Conservation (phyloP, 2,797 vertebrate genomes). For the Sus cebifrons region DNA sequence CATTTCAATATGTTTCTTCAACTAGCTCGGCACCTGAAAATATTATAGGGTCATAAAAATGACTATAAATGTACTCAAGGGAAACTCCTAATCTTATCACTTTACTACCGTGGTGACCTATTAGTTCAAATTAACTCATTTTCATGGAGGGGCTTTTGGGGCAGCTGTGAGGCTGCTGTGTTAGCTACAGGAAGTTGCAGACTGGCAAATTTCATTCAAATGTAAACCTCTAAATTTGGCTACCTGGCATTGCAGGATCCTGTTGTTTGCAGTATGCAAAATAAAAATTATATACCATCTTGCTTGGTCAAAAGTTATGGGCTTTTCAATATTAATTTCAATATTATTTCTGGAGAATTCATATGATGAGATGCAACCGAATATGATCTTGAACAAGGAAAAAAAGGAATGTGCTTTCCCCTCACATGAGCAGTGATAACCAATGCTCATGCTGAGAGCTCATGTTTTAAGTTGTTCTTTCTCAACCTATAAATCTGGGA, state of each 20-base stretch:
- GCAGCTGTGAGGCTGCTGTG: conserved; percentile 91
- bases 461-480: not conserved
- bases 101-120: conserved; percentile 75
- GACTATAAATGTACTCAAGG: conserved; percentile 72
- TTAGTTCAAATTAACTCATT: conserved; percentile 92
- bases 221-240: conserved; percentile 96
- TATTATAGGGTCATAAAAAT: conserved; percentile 82
- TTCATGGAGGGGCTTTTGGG: conserved; percentile 93
- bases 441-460: fast-evolving
- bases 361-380: not conserved
- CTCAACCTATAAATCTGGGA: not conserved
- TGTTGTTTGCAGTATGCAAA: conserved; percentile 96
- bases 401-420: not conserved
- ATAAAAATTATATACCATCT: conserved; percentile 81
- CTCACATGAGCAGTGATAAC: not conserved
- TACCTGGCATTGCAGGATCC: conserved; percentile 92
- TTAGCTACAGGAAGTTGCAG: conserved; percentile 95
- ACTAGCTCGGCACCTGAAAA: conserved; percentile 70
- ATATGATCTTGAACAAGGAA: not conserved
- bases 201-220: conserved; percentile 99
- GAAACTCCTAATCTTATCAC: conserved; percentile 77
- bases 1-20: conserved; percentile 56
- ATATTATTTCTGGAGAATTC: not conserved
- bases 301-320: conserved; percentile 71
- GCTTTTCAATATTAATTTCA: not conserved